Evolutionary conservation across 1,140 invertebrate genomes (phyloP).

Genomic region (Wasmannia auropunctata): DNA sequence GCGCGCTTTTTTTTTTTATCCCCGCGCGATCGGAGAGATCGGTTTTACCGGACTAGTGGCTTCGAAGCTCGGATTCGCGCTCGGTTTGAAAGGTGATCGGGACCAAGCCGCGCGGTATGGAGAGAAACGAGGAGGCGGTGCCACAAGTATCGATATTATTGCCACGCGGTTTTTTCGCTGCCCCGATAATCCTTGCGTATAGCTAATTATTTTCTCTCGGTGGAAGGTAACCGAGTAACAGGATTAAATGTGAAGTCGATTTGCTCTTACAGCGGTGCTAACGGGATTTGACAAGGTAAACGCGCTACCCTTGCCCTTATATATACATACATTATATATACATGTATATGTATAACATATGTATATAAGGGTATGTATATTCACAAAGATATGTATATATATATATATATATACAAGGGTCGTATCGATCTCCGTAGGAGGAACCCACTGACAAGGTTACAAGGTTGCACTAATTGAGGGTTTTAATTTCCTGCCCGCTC

Average conservation of each 20-base stretch:
- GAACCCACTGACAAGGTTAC: constrained; percentile 76
- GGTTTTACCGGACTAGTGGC: not conserved
- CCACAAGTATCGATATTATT: not conserved
- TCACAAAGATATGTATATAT: too few species aligned
- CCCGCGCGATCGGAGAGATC: not conserved
- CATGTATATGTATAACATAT: too few species aligned
- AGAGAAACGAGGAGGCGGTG: not conserved
- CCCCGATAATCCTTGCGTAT: constrained; percentile 15
- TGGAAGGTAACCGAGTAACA: constrained; percentile 62
- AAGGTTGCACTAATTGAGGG: constrained; percentile 76
- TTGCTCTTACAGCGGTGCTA: constrained; percentile 22
- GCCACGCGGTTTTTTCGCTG: not conserved
- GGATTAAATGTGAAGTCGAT: constrained; percentile 65
- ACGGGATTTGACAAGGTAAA: constrained; percentile 64
- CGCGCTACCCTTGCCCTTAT: constrained; percentile 36
- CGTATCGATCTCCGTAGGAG: constrained; percentile 72
- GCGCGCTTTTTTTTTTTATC: constrained; percentile 31
- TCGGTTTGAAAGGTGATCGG: not conserved
- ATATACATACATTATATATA: constrained; percentile 27
- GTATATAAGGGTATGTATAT: too few species aligned
- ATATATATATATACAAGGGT: constrained; percentile 1
- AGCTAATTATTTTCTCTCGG: constrained; percentile 62
- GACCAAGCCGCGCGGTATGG: not conserved
- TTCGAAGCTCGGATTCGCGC: too few species aligned
- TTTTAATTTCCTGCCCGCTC: constrained; percentile 76